Conservation (phyloP, 2,113 vertebrate genomes). For the Etheostoma cragini region DNA sequence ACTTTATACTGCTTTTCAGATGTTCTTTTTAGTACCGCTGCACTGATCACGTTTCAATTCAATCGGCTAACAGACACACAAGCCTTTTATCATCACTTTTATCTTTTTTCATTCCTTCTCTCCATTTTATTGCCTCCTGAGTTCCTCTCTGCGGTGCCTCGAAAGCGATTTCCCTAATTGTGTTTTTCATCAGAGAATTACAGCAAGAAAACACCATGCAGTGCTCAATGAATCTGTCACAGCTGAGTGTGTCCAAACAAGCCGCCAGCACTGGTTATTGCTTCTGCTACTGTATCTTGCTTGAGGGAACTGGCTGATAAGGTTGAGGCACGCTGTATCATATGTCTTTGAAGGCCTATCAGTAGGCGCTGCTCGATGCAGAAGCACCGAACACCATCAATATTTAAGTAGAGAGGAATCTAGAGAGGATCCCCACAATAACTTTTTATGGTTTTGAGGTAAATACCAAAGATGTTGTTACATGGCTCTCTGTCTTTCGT, state of each 20-base stretch:
- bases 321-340: slow-evolving; percentile 4
- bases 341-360: slow-evolving; percentile 34
- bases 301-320: slow-evolving; percentile 25
- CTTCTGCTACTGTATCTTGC: slow-evolving; percentile 8
- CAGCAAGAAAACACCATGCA: slow-evolving; percentile 31
- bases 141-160: slow-evolving; percentile 25
- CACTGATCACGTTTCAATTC: slow-evolving; percentile 14
- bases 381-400: slow-evolving; percentile 13
- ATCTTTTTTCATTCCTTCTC: neutral
- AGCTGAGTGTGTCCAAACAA: slow-evolving; percentile 27
- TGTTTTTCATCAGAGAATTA: slow-evolving; percentile 58
- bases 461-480: neutral
- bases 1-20: slow-evolving; percentile 13
- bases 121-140: slow-evolving; percentile 32
- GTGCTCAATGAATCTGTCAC: slow-evolving; percentile 38
- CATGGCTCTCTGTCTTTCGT: neutral
- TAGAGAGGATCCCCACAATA: neutral
- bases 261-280: slow-evolving; percentile 24
- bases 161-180: slow-evolving; percentile 57
- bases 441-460: slow-evolving; percentile 9
- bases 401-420: slow-evolving; percentile 41
- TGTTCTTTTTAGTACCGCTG: neutral
- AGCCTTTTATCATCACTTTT: neutral
- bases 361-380: slow-evolving; percentile 16
- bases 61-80: slow-evolving; percentile 17